These are phyloP conservation scores for Actinia equina DNA, from an alignment of 64 coral and sea anemone genomes.

Conservation along the genomic window DNA sequence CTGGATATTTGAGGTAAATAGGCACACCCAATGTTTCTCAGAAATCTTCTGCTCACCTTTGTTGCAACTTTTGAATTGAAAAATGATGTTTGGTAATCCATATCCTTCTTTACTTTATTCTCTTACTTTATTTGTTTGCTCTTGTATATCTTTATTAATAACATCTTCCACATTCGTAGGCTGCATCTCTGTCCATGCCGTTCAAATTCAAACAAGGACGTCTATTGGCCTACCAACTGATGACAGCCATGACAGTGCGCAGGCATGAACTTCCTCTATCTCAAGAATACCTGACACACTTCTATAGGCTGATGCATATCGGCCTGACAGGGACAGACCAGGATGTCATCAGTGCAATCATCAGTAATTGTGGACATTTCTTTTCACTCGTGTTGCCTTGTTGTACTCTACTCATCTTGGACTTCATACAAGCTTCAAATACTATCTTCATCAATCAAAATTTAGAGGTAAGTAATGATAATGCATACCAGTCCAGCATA, in stretches of 20 bases:
- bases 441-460: constrained; percentile 67
- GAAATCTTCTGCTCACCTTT: too few species aligned
- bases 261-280: constrained; percentile 76
- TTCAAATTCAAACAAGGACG: constrained; percentile 89
- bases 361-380: constrained; percentile 86
- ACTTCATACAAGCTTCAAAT: constrained; percentile 92
- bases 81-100: too few species aligned
- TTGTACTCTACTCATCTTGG: constrained; percentile 88
- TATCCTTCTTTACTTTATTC: too few species aligned
- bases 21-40: too few species aligned
- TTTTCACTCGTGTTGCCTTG: constrained; percentile 88
- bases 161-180: constrained; percentile 25
- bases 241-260: constrained; percentile 88
- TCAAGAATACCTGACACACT: constrained; percentile 92
- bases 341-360: constrained; percentile 89
- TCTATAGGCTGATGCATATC: constrained; percentile 89
- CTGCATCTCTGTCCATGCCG: constrained; percentile 65
- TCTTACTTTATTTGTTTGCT: too few species aligned
- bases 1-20: constrained; percentile 89
- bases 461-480: constrained; percentile 59
- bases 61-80: too few species aligned
- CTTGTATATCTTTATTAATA: neutral
- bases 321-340: constrained; percentile 95
- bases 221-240: constrained; percentile 86
- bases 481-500: too few species aligned